Percentiles rank a stretch among this genome's conserved stretches.
These are phyloP conservation scores for Ficedula albicollis DNA, from an alignment of 2,797 vertebrate genomes.

Conservation along the genomic window DNA sequence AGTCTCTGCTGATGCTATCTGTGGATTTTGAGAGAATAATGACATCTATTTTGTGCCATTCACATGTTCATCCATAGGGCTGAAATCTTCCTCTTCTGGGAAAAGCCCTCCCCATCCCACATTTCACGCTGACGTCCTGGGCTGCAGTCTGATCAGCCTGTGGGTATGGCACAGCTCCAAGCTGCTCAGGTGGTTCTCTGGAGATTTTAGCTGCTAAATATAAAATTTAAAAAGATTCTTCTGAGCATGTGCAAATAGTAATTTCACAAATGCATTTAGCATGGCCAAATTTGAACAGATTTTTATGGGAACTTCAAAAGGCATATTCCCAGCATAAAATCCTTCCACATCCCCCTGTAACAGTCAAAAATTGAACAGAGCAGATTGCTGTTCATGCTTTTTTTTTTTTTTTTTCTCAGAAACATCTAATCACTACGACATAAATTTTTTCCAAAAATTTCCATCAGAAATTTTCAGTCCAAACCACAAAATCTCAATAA, in stretches of 20 bases:
- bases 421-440: background rate
- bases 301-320: slow-evolving; percentile 41
- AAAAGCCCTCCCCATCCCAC: background rate
- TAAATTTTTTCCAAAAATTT: background rate
- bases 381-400: background rate
- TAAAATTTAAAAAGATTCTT: background rate
- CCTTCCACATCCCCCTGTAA: background rate
- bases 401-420: background rate
- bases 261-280: slow-evolving; percentile 15
- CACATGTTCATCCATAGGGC: background rate
- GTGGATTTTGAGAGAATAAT: background rate
- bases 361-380: background rate
- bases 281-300: background rate
- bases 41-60: background rate
- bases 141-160: background rate
- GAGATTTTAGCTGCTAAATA: slow-evolving; percentile 20
- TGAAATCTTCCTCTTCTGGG: background rate
- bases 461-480: background rate
- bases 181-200: slow-evolving; percentile 27
- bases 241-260: slow-evolving; percentile 15
- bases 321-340: background rate
- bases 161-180: background rate
- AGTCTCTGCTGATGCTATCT: background rate
- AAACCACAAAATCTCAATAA: background rate
- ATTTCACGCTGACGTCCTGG: background rate